Conservation (phyloP, 2,888 invertebrate genomes). For the Eilema griseolum region DNA sequence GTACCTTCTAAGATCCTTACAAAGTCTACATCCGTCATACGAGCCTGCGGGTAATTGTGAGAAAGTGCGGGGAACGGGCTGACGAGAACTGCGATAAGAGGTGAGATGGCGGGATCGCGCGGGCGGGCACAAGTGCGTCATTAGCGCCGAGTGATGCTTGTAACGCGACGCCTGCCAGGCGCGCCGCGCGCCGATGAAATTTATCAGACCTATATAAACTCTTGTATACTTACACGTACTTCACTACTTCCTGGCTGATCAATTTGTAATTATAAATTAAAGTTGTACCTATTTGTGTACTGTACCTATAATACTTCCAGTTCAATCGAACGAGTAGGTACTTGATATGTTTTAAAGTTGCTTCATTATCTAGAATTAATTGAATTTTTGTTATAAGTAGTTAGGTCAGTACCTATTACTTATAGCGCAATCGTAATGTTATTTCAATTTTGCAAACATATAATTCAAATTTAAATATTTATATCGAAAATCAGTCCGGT, state of each 20-base stretch:
- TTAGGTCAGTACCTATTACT: too few species aligned
- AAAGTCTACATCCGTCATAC: slow-evolving; percentile 31
- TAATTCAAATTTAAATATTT: neutral
- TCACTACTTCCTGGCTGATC: slow-evolving; percentile 26
- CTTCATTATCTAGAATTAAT: too few species aligned
- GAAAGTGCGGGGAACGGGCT: slow-evolving; percentile 46
- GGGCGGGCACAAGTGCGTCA: slow-evolving; percentile 62
- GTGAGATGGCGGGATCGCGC: slow-evolving; percentile 46
- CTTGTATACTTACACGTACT: slow-evolving; percentile 37
- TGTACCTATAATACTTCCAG: neutral
- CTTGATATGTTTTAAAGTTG: too few species aligned
- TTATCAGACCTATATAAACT: slow-evolving; percentile 51
- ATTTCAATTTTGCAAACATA: too few species aligned
- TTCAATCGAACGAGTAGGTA: neutral
- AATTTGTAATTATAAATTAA: slow-evolving; percentile 46
- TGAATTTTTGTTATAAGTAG: too few species aligned
- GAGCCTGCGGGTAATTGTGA: slow-evolving; percentile 46
- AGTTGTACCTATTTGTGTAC: neutral
- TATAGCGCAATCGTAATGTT: too few species aligned
- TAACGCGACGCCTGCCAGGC: slow-evolving; percentile 57
- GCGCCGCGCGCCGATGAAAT: slow-evolving; percentile 55
- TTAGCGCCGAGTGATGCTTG: slow-evolving; percentile 64
- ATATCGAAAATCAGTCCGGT: neutral
- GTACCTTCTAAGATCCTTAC: slow-evolving; percentile 34
- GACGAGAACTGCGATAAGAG: slow-evolving; percentile 43